Evolutionary conservation across 2,888 invertebrate genomes (phyloP), one percentile per base, ranked within the genome.

Genomic region (Apotomis capreana): DNA sequence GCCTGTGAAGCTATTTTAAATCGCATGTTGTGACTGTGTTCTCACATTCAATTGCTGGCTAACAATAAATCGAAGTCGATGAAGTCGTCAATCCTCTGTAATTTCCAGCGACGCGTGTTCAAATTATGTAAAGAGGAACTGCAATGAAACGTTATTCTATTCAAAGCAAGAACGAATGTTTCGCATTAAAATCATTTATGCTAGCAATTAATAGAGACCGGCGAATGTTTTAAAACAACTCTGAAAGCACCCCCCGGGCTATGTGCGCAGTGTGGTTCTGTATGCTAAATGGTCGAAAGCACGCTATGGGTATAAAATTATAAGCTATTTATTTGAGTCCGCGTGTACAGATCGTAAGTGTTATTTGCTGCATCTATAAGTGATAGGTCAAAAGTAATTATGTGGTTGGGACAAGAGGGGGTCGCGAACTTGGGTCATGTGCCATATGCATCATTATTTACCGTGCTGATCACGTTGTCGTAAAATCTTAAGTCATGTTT

Each of bases 101-200:
- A 67, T 65, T 46, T 65, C 40, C 55, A 57, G 54, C 46, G 65
- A 58, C 37, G 58, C 67, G 58, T 67, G 67, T 67, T 67, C 51
- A 59, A 58, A 51, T 67, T 67, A 59, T 67, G 67, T 59, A 67
- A 67, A 67, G 58, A 59, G 49, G 51, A 67, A 58, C 37, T 51
- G 67, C 13, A 59, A 61, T 58, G 64, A 68, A 67, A 49, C 51
- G 61, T 69, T 75, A 69, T 79, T 79, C 75, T 77, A 80, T 81
- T 75, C 77, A 79, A 78, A 79, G 76, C 70, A 68, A 65, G 69
- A 76, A 83, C 79, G 83, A 86, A 89, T 87, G 82, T 76, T 73
- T 78, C 78, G 78, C 84, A 89, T 89, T 89, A 89, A 88, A 88
- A 82, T 84, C 86, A 85, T 88, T 89, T 88, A 89, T 87, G 83